phyloP scores from a whole-genome alignment of 1,140 invertebrate genomes.

The Lycorma delicatula region DNA sequence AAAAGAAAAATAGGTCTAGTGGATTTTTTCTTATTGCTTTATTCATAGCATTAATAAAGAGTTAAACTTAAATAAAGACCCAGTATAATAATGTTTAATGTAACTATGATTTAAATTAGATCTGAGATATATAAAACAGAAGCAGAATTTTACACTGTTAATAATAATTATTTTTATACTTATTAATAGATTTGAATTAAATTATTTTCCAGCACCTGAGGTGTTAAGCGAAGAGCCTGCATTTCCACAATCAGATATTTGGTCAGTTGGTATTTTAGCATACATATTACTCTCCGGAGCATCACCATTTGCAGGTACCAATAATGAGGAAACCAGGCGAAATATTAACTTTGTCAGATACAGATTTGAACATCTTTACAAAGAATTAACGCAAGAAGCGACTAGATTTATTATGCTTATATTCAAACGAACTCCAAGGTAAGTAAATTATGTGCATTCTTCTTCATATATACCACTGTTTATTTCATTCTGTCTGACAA shows the following conservation, averaged over 20 bases:
- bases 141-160: too few species aligned
- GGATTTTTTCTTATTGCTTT: too few species aligned
- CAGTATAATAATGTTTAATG: too few species aligned
- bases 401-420: slow-evolving; percentile 90
- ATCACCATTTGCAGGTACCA: slow-evolving; percentile 81
- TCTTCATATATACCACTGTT: too few species aligned
- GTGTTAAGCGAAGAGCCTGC: slow-evolving; percentile 77
- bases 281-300: slow-evolving; percentile 92
- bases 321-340: slow-evolving; percentile 74
- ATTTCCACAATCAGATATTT: slow-evolving; percentile 87
- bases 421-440: slow-evolving; percentile 89
- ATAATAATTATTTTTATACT: too few species aligned
- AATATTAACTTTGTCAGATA: slow-evolving; percentile 91
- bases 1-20: too few species aligned
- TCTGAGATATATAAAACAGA: too few species aligned
- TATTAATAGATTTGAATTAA: too few species aligned
- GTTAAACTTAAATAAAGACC: too few species aligned
- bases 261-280: slow-evolving; percentile 86
- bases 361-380: slow-evolving; percentile 88
- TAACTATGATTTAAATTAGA: too few species aligned
- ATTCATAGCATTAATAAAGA: too few species aligned
- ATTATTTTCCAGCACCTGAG: slow-evolving; percentile 71
- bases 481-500: too few species aligned
- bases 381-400: slow-evolving; percentile 89
- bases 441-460: slow-evolving; percentile 34